Conservation (phyloP, 2,888 invertebrate genomes). For the Leucoma salicis region DNA sequence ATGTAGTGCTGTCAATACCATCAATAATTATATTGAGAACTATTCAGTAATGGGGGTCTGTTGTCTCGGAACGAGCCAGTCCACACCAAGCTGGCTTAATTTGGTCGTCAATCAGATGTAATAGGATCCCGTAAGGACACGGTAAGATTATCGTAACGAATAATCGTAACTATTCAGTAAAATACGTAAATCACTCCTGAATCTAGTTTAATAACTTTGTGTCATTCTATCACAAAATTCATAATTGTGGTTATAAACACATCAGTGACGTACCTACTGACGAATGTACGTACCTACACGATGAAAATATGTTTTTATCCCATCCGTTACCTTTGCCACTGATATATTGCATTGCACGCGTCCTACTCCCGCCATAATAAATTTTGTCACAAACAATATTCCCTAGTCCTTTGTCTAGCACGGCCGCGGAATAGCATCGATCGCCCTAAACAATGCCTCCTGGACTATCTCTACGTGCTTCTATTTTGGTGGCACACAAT, state of each 20-base stretch:
- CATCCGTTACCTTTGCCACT: constrained; percentile 33
- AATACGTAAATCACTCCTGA: too few relatives aligned
- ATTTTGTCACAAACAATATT: constrained; percentile 80
- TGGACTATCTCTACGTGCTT: constrained; percentile 34
- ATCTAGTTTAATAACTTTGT: not conserved
- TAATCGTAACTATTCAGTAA: too few relatives aligned
- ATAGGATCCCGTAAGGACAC: too few relatives aligned
- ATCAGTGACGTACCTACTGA: constrained; percentile 11
- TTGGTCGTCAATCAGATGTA: too few relatives aligned
- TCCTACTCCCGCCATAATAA: constrained; percentile 66
- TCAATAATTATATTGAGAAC: too few relatives aligned
- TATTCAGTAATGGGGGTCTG: too few relatives aligned
- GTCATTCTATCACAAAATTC: not conserved
- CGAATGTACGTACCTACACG: constrained; percentile 19
- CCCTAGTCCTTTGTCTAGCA: constrained; percentile 68
- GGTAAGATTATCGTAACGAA: too few relatives aligned
- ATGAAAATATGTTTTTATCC: constrained; percentile 64
- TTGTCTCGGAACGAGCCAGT: too few relatives aligned
- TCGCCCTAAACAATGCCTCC: constrained; percentile 53
- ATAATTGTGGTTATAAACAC: constrained; percentile 14
- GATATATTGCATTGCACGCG: constrained; percentile 54
- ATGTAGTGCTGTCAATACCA: too few relatives aligned
- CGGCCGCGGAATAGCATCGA: constrained; percentile 57
- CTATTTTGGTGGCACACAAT: constrained; percentile 25
- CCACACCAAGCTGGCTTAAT: too few relatives aligned